Conservation (phyloP, 1,140 invertebrate genomes). For the Thaumetopoea pityocampa region DNA sequence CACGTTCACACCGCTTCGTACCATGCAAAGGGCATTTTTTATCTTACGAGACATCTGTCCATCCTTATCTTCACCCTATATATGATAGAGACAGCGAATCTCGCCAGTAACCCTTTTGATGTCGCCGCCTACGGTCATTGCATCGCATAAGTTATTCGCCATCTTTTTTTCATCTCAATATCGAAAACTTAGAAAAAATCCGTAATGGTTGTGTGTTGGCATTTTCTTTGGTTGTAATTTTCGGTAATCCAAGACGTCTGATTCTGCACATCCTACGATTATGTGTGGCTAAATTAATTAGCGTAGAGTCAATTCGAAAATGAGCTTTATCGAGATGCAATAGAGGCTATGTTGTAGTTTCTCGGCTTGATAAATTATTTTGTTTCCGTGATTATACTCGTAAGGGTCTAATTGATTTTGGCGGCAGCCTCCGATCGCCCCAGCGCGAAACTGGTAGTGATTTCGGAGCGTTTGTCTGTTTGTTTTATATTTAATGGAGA, state of each 20-base stretch:
- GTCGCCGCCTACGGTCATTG: constrained; percentile 51
- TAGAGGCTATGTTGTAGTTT: constrained; percentile 5
- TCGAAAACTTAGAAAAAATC: constrained; percentile 60
- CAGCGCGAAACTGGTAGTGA: constrained; percentile 38
- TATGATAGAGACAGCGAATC: constrained; percentile 27
- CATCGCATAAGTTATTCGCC: constrained; percentile 39
- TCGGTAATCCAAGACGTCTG: constrained; percentile 46
- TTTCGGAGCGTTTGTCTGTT: constrained; percentile 40
- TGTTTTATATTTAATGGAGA: constrained; percentile 29
- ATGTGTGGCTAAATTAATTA: constrained; percentile 10
- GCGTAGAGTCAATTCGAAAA: constrained; percentile 7
- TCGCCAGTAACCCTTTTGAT: constrained; percentile 50
- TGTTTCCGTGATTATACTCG: constrained; percentile 36
- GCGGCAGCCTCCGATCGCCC: constrained; percentile 43
- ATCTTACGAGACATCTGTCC: constrained; percentile 27
- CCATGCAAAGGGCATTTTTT: constrained; percentile 43
- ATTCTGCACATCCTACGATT: constrained; percentile 35
- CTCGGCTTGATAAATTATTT: neutral
- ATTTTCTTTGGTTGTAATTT: constrained; percentile 52
- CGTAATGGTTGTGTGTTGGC: constrained; percentile 35
- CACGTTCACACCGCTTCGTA: constrained; percentile 25
- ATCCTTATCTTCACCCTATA: constrained; percentile 19
- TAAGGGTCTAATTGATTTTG: constrained; percentile 59
- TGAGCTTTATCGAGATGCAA: constrained; percentile 11
- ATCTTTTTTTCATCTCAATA: constrained; percentile 52